Evolutionary conservation across 2,888 invertebrate genomes (phyloP), one percentile per base, ranked within the genome.

Genomic region (Cacoxenus indagator): DNA sequence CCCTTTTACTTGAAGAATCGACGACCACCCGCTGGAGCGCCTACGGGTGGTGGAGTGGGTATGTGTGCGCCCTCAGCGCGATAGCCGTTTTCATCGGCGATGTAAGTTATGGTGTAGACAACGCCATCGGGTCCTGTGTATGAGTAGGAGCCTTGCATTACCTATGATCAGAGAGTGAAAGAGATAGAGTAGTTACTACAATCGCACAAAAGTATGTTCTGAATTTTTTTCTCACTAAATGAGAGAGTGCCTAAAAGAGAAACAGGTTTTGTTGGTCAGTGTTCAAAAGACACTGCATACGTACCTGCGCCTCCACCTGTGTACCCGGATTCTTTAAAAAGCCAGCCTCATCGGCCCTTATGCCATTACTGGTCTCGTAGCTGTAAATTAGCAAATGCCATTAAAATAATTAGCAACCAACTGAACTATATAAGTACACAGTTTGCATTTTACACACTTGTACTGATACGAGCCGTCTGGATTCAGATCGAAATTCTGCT

Each of bases 311-410:
- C 82, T 91, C 91, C 67, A 89, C 84, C 76, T 91, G 90, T 17
- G 89, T 86, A 22, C 91, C 92, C 37, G 90, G 89, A 82, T 91
- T 91, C 85, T 91, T 91, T 68, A 92, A 85, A 83, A 89, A 91
- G 59, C 92, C 92, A 76, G 90, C 89, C 87, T 92, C 92, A 78
- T 92, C 90, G 31, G 90, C 91, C 70, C 90, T 89, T 76, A 92
- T 92, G 69, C 92, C 92, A 78, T 92, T 92, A 73, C 90, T 91
- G 4, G 92, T 92, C 87, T 92, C 91, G 82, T 91, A 92, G 84
- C 91, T 92, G 76, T 51, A 68, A 66, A 19, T 8, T 2, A 19
- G n/a, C n/a, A n/a, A n/a, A n/a, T n/a, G n/a, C 29, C 11, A 29
- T 43, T 24, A 43, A 14, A 31, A 26, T 37, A 19, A 19, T 48